Evolutionary conservation across 1,140 invertebrate genomes (phyloP).

Genomic region (Chironomus tepperi): DNA sequence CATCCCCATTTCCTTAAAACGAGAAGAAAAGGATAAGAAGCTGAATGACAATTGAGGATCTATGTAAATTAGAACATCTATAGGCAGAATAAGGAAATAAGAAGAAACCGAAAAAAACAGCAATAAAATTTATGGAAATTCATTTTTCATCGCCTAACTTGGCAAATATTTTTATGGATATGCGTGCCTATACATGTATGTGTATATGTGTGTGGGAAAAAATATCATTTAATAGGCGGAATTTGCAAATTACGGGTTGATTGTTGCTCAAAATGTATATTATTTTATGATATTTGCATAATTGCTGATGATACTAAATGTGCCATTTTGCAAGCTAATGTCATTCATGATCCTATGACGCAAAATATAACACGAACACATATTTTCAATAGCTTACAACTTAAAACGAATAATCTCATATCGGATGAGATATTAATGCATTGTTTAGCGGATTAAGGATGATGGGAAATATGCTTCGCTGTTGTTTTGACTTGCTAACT

Average conservation of each 20-base stretch:
- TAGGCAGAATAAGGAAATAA: not conserved
- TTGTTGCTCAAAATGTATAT: not conserved
- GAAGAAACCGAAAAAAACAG: not conserved
- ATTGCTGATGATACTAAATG: slow-evolving; percentile 7
- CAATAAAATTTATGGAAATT: slow-evolving; percentile 23
- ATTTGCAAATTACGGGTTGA: not conserved
- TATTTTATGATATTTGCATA: not conserved
- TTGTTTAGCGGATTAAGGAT: too few species aligned
- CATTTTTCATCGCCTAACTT: slow-evolving; percentile 16
- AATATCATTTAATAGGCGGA: slow-evolving; percentile 8
- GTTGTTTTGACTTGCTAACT: too few species aligned
- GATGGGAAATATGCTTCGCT: too few species aligned
- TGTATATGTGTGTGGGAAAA: not conserved
- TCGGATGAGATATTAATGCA: too few species aligned
- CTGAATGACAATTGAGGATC: slow-evolving; percentile 19
- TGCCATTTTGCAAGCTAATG: not conserved
- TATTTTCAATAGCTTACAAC: too few species aligned
- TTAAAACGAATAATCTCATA: too few species aligned
- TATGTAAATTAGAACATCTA: not conserved
- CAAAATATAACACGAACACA: too few species aligned
- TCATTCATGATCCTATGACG: not conserved
- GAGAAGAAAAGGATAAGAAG: not conserved
- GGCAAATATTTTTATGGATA: not conserved
- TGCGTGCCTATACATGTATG: not conserved
- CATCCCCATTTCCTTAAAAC: too few species aligned